A percentile compares a stretch with the other conserved stretches of the same genome.
These are phyloP conservation scores for Arizona elegans DNA, from an alignment of 2,113 vertebrate genomes.

Conservation along the genomic window DNA sequence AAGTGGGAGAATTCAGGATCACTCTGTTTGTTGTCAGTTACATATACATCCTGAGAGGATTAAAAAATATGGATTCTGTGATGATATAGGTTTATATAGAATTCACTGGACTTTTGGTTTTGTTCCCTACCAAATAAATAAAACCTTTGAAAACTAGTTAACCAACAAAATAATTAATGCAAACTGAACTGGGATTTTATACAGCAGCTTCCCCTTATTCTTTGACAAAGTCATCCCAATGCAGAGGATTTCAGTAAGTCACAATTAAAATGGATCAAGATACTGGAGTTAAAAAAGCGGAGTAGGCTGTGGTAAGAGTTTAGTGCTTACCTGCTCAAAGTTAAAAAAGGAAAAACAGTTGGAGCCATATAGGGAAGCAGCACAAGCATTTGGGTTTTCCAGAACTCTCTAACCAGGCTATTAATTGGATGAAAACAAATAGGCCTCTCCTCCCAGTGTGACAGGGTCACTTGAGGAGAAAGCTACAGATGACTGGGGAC, in stretches of 20 bases:
- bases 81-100: neutral
- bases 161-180: neutral
- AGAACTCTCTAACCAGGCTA: neutral
- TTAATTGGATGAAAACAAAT: neutral
- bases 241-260: neutral
- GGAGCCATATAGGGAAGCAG: neutral
- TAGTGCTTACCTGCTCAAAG: neutral
- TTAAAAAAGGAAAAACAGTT: neutral
- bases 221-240: neutral
- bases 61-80: neutral
- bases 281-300: neutral
- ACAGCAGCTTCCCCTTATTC: neutral
- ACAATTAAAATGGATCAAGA: neutral
- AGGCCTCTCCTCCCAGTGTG: neutral
- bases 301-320: neutral
- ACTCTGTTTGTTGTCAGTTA: neutral
- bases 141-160: neutral
- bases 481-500: neutral
- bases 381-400: neutral
- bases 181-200: neutral
- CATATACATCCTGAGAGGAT: neutral
- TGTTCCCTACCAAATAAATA: neutral
- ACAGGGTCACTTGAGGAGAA: neutral
- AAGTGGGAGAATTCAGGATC: neutral
- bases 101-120: neutral